Percentiles rank a stretch among this genome's conserved stretches.
These are phyloP conservation scores for Hylaeus volcanicus DNA, from an alignment of 1,140 invertebrate genomes.

Conservation along the genomic window DNA sequence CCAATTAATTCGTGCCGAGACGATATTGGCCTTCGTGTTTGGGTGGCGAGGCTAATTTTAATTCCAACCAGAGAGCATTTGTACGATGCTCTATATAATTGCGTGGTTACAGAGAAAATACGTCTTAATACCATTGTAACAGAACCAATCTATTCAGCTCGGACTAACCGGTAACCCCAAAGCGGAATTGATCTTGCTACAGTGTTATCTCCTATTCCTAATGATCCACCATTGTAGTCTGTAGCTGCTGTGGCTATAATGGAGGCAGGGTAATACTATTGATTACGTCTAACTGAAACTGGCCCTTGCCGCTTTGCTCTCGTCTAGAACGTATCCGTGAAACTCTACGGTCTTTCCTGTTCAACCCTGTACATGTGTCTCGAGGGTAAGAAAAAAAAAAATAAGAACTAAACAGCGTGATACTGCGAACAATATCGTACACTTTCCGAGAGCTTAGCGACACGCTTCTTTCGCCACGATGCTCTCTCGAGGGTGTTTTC, in stretches of 20 bases:
- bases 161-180: constrained; percentile 51
- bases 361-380: neutral
- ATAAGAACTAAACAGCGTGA: neutral
- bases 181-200: constrained; percentile 65
- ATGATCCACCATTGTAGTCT: constrained; percentile 64
- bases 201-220: constrained; percentile 64
- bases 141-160: constrained; percentile 55
- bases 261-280: constrained; percentile 61
- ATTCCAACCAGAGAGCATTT: neutral
- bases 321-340: constrained; percentile 16
- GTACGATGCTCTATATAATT: constrained; percentile 36
- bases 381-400: constrained; percentile 4
- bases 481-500: constrained; percentile 26
- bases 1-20: neutral
- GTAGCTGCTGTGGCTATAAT: constrained; percentile 53
- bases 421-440: constrained; percentile 11
- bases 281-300: constrained; percentile 61
- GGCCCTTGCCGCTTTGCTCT: constrained; percentile 18
- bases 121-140: constrained; percentile 61
- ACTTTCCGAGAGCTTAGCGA: constrained; percentile 13
- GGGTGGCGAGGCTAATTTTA: neutral
- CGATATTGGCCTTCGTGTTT: neutral
- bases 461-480: neutral
- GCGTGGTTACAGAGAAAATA: constrained; percentile 43
- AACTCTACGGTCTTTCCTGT: constrained; percentile 17